Base-by-base conservation (phyloP, 1,140 invertebrate genomes). In the Drosophila teissieri region DNA sequence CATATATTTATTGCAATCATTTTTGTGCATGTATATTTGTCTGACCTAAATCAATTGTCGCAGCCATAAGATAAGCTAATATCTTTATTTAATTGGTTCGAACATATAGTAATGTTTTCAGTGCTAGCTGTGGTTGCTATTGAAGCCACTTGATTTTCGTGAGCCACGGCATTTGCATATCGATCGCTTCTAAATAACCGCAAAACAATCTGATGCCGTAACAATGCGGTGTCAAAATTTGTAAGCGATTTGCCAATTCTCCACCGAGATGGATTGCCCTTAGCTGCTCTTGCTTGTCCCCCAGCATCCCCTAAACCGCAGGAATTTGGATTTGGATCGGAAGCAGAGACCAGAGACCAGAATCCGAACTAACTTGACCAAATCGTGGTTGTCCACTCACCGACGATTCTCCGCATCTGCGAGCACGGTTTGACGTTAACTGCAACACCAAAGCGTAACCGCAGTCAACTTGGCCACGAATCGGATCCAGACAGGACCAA, bases 351-450 rank as follows among this genome's bases (percentile, higher is more conserved):
- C 70, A 58, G 45, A 56, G 54, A 73, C 54, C 67, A 48, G 62
- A 88, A 88, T 74, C 83, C 53, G 60, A 78, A 79, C 75, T 83
- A 79, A 86, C 70, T 86, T 88, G 65, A 88, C 83, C 79, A 79
- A 77, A 67, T 73, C 83, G 75, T 54, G 70, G 81, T 78, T 77
- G 53, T 45, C 68, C 75, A 58, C 69, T 45, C 34, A 68, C 73
- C 63, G 49, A 68, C 56, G 52, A 77, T 80, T 53, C 67, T 51
- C 58, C 61, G 62, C 67, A 63, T 51, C 78, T 60, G 52, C 37
- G 45, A 68, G 58, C 61, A 56, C 46, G 53, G 54, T 49, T 64
- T 74, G 81, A 86, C 69, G 81, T 81, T 84, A 81, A 86, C 80
- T 73, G 80, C 62, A 78, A 82, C 81, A 58, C 65, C 58, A 72